Percentiles rank a stretch among this genome's conserved stretches.
These are phyloP conservation scores for Callinectes sapidus DNA, from an alignment of 2,888 invertebrate genomes.

Conservation along the genomic window DNA sequence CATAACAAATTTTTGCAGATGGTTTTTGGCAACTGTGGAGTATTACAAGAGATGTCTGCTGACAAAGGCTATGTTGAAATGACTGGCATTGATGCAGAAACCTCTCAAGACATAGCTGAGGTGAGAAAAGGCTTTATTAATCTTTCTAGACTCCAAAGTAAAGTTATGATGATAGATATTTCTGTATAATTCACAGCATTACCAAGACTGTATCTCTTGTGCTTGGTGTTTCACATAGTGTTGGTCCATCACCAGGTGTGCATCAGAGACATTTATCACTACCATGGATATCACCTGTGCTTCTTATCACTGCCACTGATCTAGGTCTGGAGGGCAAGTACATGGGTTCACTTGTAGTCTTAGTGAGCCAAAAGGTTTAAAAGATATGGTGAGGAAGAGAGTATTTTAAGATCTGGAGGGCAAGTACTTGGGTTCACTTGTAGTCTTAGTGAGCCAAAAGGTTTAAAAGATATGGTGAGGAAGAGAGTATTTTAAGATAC, in stretches of 20 bases:
- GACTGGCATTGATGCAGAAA: slow-evolving; percentile 96
- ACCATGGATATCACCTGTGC: neutral
- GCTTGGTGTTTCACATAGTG: neutral
- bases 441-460: neutral
- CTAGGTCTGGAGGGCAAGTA: neutral
- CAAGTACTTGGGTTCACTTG: neutral
- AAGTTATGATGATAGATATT: neutral
- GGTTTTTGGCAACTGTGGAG: slow-evolving; percentile 96
- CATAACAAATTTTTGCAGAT: slow-evolving; percentile 81
- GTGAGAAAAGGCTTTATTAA: slow-evolving; percentile 74
- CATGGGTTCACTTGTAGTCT: neutral
- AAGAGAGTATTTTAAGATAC: neutral
- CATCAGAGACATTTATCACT: neutral
- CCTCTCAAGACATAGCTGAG: slow-evolving; percentile 93
- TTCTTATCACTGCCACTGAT: neutral
- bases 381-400: neutral
- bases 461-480: neutral
- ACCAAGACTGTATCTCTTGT: neutral
- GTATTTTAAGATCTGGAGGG: neutral
- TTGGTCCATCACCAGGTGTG: neutral
- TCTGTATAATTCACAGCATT: neutral
- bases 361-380: neutral
- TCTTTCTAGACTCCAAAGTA: neutral
- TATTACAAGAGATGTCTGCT: slow-evolving; percentile 85
- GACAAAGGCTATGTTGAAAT: slow-evolving; percentile 96